Percentiles rank a stretch among this genome's conserved stretches.
These are phyloP conservation scores for Pseudochirops corinnae DNA, from an alignment of 2,797 vertebrate species.

Conservation along the genomic window DNA sequence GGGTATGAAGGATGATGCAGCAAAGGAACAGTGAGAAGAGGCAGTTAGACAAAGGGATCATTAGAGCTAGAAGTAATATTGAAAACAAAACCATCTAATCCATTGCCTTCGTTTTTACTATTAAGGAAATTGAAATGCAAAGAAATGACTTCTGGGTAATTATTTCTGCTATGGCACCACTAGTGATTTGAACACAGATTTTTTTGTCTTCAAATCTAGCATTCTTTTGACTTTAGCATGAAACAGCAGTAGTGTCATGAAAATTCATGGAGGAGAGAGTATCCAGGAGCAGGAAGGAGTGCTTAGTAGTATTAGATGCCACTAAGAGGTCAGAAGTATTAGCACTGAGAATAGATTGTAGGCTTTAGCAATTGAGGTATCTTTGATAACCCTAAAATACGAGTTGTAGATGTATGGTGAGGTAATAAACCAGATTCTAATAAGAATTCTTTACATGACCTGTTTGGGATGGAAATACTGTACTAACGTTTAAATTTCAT, in stretches of 20 bases:
- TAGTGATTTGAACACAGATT: background rate
- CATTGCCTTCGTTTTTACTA: background rate
- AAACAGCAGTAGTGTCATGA: background rate
- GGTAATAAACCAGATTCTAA: background rate
- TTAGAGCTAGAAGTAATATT: background rate
- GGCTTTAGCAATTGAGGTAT: background rate
- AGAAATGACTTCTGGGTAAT: background rate
- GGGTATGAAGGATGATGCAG: background rate
- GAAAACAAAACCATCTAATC: background rate
- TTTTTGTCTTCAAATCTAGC: background rate
- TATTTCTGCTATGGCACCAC: background rate
- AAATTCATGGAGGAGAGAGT: background rate
- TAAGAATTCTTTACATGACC: constrained; percentile 39
- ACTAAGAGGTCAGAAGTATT: background rate
- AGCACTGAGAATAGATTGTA: background rate
- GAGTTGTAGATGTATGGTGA: background rate
- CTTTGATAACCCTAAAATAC: background rate
- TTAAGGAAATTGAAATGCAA: background rate
- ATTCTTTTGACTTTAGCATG: background rate
- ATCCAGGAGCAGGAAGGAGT: background rate
- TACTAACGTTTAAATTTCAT: constrained; percentile 61
- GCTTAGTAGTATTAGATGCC: background rate
- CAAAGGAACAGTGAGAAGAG: background rate
- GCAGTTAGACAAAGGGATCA: background rate
- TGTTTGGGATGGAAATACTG: constrained; percentile 22